phyloP scores from a whole-genome alignment of 2,888 invertebrate genomes.

The Dascillus cervinus region DNA sequence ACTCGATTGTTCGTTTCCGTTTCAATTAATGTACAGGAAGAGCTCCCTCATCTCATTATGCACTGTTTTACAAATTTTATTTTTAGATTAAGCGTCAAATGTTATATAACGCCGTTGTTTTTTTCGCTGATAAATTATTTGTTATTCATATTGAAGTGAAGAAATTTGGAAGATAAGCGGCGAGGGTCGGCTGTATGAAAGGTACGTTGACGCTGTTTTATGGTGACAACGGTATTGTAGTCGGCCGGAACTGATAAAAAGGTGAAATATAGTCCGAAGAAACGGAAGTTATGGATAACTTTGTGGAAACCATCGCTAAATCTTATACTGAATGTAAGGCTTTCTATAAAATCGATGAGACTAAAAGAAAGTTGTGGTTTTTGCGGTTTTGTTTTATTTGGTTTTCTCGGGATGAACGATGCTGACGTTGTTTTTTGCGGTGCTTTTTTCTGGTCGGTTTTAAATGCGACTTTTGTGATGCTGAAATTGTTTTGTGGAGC shows the following conservation, averaged over 20 bases:
- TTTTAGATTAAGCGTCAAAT: constrained; percentile 33
- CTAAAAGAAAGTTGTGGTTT: too few species aligned
- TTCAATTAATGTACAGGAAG: constrained; percentile 44
- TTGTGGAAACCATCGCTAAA: constrained; percentile 7
- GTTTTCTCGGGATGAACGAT: too few species aligned
- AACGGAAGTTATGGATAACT: constrained; percentile 11
- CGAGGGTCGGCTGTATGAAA: constrained; percentile 9
- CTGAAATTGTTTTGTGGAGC: too few species aligned
- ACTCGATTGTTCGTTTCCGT: constrained; percentile 44
- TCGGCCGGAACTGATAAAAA: constrained; percentile 23
- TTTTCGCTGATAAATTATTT: not conserved
- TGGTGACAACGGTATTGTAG: constrained; percentile 19
- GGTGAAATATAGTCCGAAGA: constrained; percentile 19
- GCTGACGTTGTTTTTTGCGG: too few species aligned
- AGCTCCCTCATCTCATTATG: constrained; percentile 45
- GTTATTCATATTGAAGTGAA: not conserved
- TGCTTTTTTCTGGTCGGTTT: too few species aligned
- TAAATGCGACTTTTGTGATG: too few species aligned
- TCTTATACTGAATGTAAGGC: too few species aligned
- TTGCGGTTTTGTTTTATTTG: too few species aligned
- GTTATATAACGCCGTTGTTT: too few species aligned
- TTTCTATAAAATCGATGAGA: too few species aligned
- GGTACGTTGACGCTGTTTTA: constrained; percentile 14
- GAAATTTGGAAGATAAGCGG: constrained; percentile 8
- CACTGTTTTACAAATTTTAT: constrained; percentile 44